These are phyloP conservation scores for Ethmia dodecea DNA, from an alignment of 2,888 invertebrate genomes.

Conservation along the genomic window DNA sequence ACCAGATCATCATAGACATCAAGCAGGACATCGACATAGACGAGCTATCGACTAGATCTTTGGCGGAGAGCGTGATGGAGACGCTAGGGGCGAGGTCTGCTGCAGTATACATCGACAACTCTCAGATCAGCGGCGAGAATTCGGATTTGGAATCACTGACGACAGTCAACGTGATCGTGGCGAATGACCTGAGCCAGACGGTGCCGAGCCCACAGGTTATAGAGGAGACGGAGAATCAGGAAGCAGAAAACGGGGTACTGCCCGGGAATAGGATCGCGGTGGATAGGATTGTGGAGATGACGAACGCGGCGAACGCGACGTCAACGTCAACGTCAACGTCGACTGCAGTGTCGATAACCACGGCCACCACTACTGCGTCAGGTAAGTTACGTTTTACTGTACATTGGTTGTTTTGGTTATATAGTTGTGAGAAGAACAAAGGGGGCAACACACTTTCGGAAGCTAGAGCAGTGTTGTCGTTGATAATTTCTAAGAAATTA, in stretches of 20 bases:
- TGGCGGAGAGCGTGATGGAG: constrained; percentile 74
- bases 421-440: no score
- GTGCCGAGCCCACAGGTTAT: constrained; percentile 41
- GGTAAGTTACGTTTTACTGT: no score
- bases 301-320: constrained; percentile 34
- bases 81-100: constrained; percentile 67
- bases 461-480: no score
- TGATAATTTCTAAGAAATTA: no score
- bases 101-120: constrained; percentile 67
- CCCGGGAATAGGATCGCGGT: constrained; percentile 56
- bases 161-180: constrained; percentile 69
- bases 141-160: constrained; percentile 64
- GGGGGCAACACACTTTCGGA: no score
- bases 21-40: constrained; percentile 72
- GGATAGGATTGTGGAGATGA: constrained; percentile 63
- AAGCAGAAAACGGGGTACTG: constrained; percentile 40
- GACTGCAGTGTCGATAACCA: constrained; percentile 42
- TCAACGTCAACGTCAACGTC: constrained; percentile 35
- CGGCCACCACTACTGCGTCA: constrained; percentile 61
- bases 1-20: constrained; percentile 72
- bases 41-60: constrained; percentile 61
- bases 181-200: constrained; percentile 52
- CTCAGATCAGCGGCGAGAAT: constrained; percentile 45
- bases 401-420: no score
- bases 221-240: constrained; percentile 33